phyloP scores from a whole-genome alignment of 2,888 invertebrate species.

The Eupsilia transversa region DNA sequence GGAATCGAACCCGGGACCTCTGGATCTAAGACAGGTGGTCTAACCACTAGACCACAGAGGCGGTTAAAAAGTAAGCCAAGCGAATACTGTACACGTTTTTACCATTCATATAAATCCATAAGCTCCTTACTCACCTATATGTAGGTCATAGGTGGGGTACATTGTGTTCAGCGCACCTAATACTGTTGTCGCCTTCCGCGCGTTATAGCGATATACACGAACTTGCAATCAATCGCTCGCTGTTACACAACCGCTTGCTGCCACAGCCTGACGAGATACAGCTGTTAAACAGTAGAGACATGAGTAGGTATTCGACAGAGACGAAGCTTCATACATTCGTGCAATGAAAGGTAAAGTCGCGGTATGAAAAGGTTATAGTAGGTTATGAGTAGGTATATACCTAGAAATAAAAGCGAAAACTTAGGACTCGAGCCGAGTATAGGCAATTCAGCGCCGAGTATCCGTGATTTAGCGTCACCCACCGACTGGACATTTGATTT shows the following conservation, averaged over 20 bases:
- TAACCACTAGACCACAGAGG: too few relatives aligned
- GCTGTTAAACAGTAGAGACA: neutral
- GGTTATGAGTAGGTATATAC: too few relatives aligned
- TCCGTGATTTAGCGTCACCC: neutral
- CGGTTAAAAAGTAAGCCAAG: conserved; percentile 13
- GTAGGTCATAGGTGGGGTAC: conserved; percentile 33
- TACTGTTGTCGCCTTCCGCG: conserved; percentile 38
- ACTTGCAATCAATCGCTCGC: conserved; percentile 52
- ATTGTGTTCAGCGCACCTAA: conserved; percentile 31
- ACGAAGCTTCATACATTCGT: neutral
- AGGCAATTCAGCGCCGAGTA: neutral
- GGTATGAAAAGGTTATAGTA: neutral
- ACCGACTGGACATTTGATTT: too few relatives aligned
- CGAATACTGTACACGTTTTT: conserved; percentile 35
- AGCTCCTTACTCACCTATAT: conserved; percentile 35
- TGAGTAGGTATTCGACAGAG: conserved; percentile 25
- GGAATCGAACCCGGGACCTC: too few relatives aligned
- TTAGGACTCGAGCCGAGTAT: neutral
- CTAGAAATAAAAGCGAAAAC: too few relatives aligned
- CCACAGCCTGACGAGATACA: conserved; percentile 13
- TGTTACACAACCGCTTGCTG: conserved; percentile 39
- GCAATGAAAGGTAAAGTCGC: neutral
- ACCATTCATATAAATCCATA: conserved; percentile 42
- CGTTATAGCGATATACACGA: conserved; percentile 37
- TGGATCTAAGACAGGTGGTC: too few relatives aligned